These are phyloP conservation scores for Deroplatys truncata DNA, from an alignment of 2,888 invertebrate genomes.

Conservation along the genomic window DNA sequence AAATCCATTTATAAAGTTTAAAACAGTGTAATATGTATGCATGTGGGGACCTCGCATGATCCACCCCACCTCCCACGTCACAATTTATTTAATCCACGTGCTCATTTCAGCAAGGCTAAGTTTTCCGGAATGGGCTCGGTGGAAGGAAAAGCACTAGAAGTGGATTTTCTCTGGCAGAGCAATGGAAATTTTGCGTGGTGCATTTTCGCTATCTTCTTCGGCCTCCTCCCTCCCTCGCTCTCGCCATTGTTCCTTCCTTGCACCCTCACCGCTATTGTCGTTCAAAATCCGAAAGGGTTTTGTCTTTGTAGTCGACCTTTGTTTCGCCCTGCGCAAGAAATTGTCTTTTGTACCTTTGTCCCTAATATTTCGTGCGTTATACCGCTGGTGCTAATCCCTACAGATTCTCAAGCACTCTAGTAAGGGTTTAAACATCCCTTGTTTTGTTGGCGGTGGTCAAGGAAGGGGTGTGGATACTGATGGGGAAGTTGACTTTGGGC, in stretches of 20 bases:
- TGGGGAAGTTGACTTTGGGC: background rate
- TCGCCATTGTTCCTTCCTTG: background rate
- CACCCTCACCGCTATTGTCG: background rate
- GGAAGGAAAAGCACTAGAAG: background rate
- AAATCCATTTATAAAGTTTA: constrained; percentile 30
- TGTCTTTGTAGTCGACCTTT: background rate
- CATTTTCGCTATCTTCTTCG: background rate
- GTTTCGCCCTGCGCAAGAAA: background rate
- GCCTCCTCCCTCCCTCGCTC: background rate
- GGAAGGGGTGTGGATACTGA: background rate
- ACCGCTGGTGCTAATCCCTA: background rate
- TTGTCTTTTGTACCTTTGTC: background rate
- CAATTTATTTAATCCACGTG: constrained; percentile 24
- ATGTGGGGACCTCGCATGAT: constrained; percentile 24
- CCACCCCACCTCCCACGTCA: constrained; percentile 11
- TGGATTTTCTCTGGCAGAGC: background rate
- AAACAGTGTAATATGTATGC: constrained; percentile 31
- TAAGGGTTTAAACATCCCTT: background rate
- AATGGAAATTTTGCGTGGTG: background rate
- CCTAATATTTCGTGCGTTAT: background rate
- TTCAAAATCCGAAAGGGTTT: background rate
- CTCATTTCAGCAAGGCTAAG: constrained; percentile 3
- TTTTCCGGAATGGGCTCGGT: background rate
- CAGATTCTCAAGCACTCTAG: background rate
- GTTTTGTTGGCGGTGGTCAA: background rate